These are phyloP conservation scores for Pocillopora verrucosa DNA, from an alignment of 64 coral and sea anemone species.

Conservation along the genomic window DNA sequence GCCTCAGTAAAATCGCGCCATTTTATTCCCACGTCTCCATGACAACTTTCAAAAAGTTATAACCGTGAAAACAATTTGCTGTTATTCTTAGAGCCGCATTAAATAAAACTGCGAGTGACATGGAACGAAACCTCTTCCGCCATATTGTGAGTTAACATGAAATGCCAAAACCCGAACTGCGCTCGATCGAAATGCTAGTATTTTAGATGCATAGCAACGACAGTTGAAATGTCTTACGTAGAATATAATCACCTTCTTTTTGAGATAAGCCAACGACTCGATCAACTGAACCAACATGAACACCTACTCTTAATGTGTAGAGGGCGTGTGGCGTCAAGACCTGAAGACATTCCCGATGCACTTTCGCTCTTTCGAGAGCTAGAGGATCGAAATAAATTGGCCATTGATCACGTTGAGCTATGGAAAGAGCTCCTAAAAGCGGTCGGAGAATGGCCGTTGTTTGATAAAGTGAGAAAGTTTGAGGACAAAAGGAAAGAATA, in stretches of 20 bases:
- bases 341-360: not conserved
- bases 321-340: not conserved
- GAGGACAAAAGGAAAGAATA: not conserved
- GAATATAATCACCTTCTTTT: not conserved
- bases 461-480: not conserved
- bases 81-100: too few relatives aligned
- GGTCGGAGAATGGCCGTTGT: not conserved
- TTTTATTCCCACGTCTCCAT: too few relatives aligned
- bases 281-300: not conserved
- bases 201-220: not conserved
- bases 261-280: not conserved
- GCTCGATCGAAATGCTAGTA: not conserved
- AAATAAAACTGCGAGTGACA: too few relatives aligned
- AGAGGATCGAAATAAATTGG: not conserved
- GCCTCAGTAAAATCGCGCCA: too few relatives aligned
- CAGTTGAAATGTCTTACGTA: not conserved
- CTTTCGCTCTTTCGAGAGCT: not conserved
- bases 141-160: too few relatives aligned
- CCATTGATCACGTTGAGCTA: not conserved
- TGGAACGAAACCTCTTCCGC: too few relatives aligned
- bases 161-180: too few relatives aligned
- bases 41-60: too few relatives aligned
- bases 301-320: not conserved
- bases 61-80: too few relatives aligned
- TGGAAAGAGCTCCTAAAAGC: not conserved